phyloP scores from a whole-genome alignment of 2,113 vertebrate genomes.

The Brevimyrus niger region DNA sequence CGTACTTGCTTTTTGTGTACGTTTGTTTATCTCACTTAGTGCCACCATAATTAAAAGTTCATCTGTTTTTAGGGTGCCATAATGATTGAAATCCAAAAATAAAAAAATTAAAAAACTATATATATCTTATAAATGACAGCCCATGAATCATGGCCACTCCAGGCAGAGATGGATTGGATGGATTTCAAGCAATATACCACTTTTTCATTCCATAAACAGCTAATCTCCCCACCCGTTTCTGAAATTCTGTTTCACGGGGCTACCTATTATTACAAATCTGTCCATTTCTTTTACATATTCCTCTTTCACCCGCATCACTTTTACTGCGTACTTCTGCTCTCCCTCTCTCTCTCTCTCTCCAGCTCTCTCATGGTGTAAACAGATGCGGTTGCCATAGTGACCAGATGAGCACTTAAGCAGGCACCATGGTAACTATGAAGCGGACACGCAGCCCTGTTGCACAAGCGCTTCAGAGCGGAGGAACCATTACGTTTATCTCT shows the following conservation, averaged over 20 bases:
- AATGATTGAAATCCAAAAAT: background rate
- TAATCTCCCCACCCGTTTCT: background rate
- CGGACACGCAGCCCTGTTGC: slow-evolving; percentile 46
- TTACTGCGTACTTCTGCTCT: background rate
- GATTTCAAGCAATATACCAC: background rate
- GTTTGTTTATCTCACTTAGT: background rate
- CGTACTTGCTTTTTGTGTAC: background rate
- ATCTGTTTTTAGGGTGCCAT: background rate
- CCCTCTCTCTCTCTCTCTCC: too few relatives aligned
- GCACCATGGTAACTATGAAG: slow-evolving; percentile 65
- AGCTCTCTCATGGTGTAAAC: slow-evolving; percentile 65
- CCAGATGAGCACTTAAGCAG: slow-evolving; percentile 56
- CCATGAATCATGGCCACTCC: background rate
- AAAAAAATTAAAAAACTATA: background rate
- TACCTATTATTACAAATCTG: background rate
- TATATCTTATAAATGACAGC: background rate
- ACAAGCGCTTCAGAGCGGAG: slow-evolving; percentile 35
- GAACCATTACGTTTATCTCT: slow-evolving; percentile 13
- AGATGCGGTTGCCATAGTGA: slow-evolving; percentile 87
- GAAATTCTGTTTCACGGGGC: background rate
- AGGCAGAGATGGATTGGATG: background rate
- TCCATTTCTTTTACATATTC: background rate
- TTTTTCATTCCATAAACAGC: background rate
- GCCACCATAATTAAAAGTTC: background rate
- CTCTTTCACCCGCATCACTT: background rate